These are phyloP conservation scores for Tokudaia tokunoshimensis DNA, from an alignment of 2,797 vertebrate species.

Conservation along the genomic window DNA sequence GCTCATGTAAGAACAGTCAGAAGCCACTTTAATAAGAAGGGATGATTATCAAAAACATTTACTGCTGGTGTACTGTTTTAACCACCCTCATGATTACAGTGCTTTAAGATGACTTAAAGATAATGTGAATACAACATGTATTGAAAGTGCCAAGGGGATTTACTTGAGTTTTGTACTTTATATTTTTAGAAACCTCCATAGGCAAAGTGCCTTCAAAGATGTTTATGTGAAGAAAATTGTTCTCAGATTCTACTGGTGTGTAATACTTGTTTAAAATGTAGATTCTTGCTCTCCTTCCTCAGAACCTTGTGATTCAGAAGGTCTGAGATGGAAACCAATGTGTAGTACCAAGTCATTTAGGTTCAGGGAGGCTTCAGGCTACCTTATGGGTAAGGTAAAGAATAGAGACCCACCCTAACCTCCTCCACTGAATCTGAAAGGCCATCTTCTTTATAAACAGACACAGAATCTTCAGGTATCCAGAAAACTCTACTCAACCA, in stretches of 20 bases:
- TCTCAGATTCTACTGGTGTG: not conserved
- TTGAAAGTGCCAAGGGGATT: slow-evolving; percentile 10
- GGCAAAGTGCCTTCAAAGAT: slow-evolving; percentile 32
- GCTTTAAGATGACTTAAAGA: slow-evolving; percentile 44
- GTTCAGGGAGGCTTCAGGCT: not conserved
- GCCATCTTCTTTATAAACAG: not conserved
- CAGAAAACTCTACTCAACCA: not conserved
- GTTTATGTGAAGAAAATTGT: slow-evolving; percentile 32
- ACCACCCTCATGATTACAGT: not conserved
- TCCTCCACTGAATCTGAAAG: not conserved
- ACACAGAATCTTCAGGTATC: not conserved
- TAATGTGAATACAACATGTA: not conserved
- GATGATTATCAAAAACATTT: not conserved
- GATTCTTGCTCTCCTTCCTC: not conserved
- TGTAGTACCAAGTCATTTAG: not conserved
- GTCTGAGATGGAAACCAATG: not conserved
- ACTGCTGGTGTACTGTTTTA: not conserved
- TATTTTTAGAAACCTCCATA: slow-evolving; percentile 27
- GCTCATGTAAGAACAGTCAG: not conserved
- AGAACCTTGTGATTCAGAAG: not conserved
- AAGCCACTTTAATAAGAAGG: not conserved
- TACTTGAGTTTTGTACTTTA: not conserved
- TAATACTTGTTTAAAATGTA: not conserved
- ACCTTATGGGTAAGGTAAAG: not conserved
- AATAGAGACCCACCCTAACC: not conserved